Conservation (phyloP, 2,113 vertebrate genomes). For the Elephas maximus region DNA sequence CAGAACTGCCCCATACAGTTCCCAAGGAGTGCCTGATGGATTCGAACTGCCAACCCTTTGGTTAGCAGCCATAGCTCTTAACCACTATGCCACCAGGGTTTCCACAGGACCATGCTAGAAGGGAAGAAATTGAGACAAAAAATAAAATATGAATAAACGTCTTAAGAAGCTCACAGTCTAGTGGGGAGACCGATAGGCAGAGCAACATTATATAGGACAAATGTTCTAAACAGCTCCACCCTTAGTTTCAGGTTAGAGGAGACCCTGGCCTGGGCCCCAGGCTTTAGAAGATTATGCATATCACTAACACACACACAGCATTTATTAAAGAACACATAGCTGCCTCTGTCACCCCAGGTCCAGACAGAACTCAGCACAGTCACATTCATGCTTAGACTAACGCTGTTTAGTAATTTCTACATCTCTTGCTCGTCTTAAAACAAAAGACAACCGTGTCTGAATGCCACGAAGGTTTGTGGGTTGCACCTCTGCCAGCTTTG, state of each 20-base stretch:
- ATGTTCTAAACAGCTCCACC: not conserved
- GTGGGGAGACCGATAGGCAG: not conserved
- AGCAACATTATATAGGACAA: not conserved
- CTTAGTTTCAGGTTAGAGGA: not conserved
- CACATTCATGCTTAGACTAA: not conserved
- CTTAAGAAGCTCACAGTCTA: not conserved
- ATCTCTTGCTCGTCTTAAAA: slow-evolving; percentile 20
- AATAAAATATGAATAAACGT: slow-evolving; percentile 41
- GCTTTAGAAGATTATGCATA: not conserved
- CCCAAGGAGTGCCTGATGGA: no score
- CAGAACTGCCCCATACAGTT: no score
- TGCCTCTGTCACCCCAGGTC: not conserved
- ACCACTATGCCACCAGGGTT: no score
- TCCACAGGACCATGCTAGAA: not conserved
- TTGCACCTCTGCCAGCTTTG: slow-evolving; percentile 13
- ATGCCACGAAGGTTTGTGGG: not conserved
- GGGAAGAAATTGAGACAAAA: not conserved
- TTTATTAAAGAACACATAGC: slow-evolving; percentile 20
- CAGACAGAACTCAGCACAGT: not conserved
- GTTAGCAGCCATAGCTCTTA: no score
- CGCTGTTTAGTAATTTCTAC: not conserved
- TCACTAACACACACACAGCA: not conserved
- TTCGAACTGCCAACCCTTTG: no score
- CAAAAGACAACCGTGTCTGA: not conserved
- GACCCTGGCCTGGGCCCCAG: not conserved